Evolutionary conservation across 2,888 invertebrate species (phyloP).

Genomic region (Orthosia gothica): DNA sequence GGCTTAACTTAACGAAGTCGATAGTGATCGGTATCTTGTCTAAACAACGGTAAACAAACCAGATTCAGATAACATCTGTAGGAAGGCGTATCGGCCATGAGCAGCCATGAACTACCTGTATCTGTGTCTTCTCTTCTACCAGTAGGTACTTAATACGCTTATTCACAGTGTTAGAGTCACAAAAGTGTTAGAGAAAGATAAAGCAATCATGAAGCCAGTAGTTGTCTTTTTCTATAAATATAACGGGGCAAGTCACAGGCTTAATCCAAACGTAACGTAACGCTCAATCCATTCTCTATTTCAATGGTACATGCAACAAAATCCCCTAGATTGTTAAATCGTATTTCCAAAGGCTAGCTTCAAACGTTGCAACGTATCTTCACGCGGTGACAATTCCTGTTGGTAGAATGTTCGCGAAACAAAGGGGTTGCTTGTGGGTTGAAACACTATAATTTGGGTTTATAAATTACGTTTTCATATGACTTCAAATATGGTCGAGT

Average conservation of each 20-base stretch:
- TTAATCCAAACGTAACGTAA: no score
- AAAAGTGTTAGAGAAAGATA: neutral
- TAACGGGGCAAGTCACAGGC: no score
- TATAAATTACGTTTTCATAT: conserved; percentile 6
- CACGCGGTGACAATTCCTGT: conserved; percentile 58
- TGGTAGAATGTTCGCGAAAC: conserved; percentile 27
- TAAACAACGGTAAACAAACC: conserved; percentile 25
- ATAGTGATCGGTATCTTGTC: conserved; percentile 10
- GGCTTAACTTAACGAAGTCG: conserved; percentile 24
- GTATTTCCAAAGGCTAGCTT: conserved; percentile 24
- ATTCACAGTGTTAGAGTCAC: no score
- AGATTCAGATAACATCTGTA: conserved; percentile 12
- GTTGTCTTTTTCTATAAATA: neutral
- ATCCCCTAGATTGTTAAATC: conserved; percentile 24
- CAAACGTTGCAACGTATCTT: conserved; percentile 53
- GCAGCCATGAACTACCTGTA: neutral
- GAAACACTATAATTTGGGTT: conserved; percentile 23
- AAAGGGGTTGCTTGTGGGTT: conserved; percentile 33
- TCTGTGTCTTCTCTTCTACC: neutral
- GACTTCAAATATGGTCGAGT: neutral
- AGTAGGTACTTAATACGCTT: conserved; percentile 1
- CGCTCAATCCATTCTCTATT: neutral
- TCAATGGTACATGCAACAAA: conserved; percentile 9
- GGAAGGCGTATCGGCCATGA: neutral
- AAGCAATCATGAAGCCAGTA: neutral